phyloP scores from a whole-genome alignment of 2,113 vertebrate species.

The Gavialis gangeticus region DNA sequence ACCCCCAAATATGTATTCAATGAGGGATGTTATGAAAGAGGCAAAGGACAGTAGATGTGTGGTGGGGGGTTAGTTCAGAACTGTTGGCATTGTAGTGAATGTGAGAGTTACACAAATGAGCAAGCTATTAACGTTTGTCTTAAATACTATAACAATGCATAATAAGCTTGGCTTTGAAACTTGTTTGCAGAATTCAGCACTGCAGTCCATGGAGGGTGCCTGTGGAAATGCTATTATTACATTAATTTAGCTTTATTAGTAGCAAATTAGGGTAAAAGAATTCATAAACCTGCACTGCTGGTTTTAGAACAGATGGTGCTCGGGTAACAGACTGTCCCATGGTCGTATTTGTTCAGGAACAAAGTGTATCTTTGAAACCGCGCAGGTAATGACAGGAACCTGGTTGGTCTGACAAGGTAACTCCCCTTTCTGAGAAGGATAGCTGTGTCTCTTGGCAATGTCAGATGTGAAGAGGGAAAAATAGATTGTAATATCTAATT shows the following conservation, averaged over 20 bases:
- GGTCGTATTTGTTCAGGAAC: slow-evolving; percentile 41
- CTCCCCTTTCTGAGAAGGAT: neutral
- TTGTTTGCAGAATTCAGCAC: neutral
- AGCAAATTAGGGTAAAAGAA: neutral
- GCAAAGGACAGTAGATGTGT: neutral
- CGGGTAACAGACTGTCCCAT: slow-evolving; percentile 19
- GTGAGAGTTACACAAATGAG: neutral
- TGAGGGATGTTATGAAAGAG: neutral
- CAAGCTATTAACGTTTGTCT: neutral
- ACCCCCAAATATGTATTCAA: neutral
- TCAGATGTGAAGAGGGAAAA: neutral
- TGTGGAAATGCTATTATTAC: neutral
- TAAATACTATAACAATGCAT: neutral
- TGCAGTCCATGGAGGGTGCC: too few relatives aligned
- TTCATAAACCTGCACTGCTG: neutral
- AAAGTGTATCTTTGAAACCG: slow-evolving; percentile 20
- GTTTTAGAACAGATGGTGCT: slow-evolving; percentile 23
- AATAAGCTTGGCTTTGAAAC: neutral
- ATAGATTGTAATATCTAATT: neutral
- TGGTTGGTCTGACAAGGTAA: neutral
- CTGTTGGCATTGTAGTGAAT: neutral
- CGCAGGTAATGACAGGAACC: neutral
- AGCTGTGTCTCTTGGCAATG: neutral
- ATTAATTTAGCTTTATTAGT: neutral
- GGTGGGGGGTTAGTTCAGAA: neutral